These are phyloP conservation scores for Gobius niger DNA, from an alignment of 2,113 vertebrate genomes.

Conservation along the genomic window DNA sequence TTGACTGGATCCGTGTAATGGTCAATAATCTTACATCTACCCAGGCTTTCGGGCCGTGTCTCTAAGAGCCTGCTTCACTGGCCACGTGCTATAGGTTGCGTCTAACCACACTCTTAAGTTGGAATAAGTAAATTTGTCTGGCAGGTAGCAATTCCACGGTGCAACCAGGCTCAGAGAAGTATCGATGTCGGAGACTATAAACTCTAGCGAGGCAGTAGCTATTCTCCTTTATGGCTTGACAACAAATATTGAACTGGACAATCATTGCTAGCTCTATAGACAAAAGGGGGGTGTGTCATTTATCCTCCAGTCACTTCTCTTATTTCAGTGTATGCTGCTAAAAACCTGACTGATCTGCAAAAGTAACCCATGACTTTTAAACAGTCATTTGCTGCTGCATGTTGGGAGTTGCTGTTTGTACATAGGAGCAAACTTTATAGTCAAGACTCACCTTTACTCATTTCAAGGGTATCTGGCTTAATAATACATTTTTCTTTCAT, in stretches of 20 bases:
- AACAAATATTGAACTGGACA: neutral
- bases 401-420: too few relatives aligned
- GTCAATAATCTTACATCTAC: neutral
- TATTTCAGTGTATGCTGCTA: too few relatives aligned
- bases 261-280: neutral
- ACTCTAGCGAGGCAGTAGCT: neutral
- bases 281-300: neutral
- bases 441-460: too few relatives aligned
- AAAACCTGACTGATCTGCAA: too few relatives aligned
- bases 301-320: too few relatives aligned
- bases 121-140: neutral
- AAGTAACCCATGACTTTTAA: too few relatives aligned
- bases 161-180: neutral
- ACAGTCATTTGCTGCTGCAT: too few relatives aligned
- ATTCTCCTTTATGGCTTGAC: neutral
- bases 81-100: neutral
- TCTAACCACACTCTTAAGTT: neutral
- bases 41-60: neutral
- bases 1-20: neutral
- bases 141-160: conserved; percentile 1
- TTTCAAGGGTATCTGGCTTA: too few relatives aligned
- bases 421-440: too few relatives aligned
- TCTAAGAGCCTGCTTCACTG: neutral
- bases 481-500: neutral
- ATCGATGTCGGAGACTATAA: conserved; percentile 2